phyloP scores from a whole-genome alignment of 2,888 invertebrate genomes.

The Neocrepidodera transversa region DNA sequence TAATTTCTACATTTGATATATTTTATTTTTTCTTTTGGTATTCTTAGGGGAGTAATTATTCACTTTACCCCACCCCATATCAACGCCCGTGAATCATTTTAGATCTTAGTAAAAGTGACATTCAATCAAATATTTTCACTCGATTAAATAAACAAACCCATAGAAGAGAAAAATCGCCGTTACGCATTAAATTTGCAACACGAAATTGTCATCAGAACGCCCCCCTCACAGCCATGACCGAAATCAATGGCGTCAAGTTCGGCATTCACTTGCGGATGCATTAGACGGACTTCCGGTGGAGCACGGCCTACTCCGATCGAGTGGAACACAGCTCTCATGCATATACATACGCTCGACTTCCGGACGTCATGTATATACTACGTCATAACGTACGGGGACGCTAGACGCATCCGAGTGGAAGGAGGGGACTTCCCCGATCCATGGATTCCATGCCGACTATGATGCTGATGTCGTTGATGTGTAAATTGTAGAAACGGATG shows the following conservation, averaged over 20 bases:
- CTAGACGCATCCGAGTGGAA: slow-evolving; percentile 56
- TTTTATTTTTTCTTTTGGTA: too few species aligned
- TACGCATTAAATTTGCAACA: background rate
- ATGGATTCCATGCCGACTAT: slow-evolving; percentile 1
- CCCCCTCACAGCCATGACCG: slow-evolving; percentile 5
- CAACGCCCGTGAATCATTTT: too few species aligned
- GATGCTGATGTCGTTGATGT: slow-evolving; percentile 1
- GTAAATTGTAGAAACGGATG: background rate
- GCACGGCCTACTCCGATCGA: slow-evolving; percentile 58
- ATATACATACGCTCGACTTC: slow-evolving; percentile 58
- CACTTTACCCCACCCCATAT: too few species aligned
- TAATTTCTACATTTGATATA: too few species aligned
- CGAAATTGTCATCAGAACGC: background rate
- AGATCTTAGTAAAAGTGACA: too few species aligned
- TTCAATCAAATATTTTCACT: slow-evolving; percentile 8
- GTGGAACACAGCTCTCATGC: slow-evolving; percentile 61
- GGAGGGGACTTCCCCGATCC: slow-evolving; percentile 42
- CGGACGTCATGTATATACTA: slow-evolving; percentile 49
- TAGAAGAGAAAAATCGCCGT: background rate
- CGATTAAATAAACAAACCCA: slow-evolving; percentile 15
- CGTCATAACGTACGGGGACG: slow-evolving; percentile 44
- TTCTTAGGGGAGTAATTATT: too few species aligned
- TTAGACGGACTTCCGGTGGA: slow-evolving; percentile 68
- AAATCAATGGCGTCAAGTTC: slow-evolving; percentile 39
- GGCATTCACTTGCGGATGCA: slow-evolving; percentile 62